These are phyloP conservation scores for Nomada lathburiana DNA, from an alignment of 2,888 invertebrate species.

Conservation along the genomic window DNA sequence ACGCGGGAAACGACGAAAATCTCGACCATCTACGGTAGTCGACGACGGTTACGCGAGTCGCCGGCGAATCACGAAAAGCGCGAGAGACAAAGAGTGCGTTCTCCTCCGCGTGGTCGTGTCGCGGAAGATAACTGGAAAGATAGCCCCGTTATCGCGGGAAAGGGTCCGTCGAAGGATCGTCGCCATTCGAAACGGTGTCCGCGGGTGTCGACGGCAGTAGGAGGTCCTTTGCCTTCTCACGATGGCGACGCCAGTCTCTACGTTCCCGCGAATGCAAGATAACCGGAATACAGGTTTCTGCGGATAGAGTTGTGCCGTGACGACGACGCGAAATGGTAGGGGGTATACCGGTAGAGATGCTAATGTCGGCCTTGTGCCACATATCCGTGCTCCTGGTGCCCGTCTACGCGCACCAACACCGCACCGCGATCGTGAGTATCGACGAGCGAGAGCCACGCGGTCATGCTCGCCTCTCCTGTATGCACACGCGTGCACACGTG, in stretches of 20 bases:
- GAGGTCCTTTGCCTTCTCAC: constrained; percentile 69
- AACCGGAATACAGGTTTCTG: constrained; percentile 82
- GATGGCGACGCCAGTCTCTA: constrained; percentile 63
- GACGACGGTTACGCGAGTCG: constrained; percentile 27
- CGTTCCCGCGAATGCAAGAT: constrained; percentile 74
- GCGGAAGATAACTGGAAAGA: constrained; percentile 43
- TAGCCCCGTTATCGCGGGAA: constrained; percentile 51
- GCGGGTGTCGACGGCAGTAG: constrained; percentile 41
- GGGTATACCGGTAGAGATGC: constrained; percentile 84
- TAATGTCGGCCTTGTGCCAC: constrained; percentile 84
- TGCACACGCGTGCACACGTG: constrained; percentile 5
- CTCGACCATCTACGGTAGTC: constrained; percentile 17
- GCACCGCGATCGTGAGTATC: constrained; percentile 42
- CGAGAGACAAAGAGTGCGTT: constrained; percentile 51
- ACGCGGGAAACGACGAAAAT: constrained; percentile 22
- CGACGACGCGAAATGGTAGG: constrained; percentile 77
- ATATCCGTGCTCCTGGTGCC: constrained; percentile 80
- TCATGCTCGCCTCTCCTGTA: not conserved
- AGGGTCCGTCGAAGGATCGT: constrained; percentile 48
- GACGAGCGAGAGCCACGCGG: constrained; percentile 50
- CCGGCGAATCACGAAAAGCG: constrained; percentile 26
- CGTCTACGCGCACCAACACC: constrained; percentile 66
- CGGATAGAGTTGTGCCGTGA: constrained; percentile 80
- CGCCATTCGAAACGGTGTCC: constrained; percentile 60
- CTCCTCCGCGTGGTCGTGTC: constrained; percentile 20